Evolutionary conservation across 2,797 vertebrate species (phyloP), one percentile per base, ranked within the genome.

Genomic region (Dendrocincla tyrannina): DNA sequence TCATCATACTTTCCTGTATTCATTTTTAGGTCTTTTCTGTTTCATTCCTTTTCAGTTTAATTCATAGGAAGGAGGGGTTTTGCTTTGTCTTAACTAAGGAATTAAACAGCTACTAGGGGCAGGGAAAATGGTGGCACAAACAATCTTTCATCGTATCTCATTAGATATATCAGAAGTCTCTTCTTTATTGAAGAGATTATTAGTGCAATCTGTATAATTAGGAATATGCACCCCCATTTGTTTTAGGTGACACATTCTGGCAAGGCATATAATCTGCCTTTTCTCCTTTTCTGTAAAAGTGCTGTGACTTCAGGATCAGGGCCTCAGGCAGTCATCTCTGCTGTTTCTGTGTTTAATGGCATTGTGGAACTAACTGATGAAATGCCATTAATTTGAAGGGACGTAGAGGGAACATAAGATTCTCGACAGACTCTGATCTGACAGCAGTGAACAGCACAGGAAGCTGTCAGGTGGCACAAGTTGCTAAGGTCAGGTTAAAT

Each of bases 391-490:
- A 70, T 91, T 85, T 79, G 46, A 60, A 63, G 52, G 37, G 35
- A 15, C 37, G 64, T 39, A 32, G 56, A 69, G 58, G 64, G 49
- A 93, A 55, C 22, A 2, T 3, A 5, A 41, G 82, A 63, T 63
- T 32, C 85, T 66, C 67, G 35, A 68, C 58, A 83, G 82, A 8
- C 44, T 46, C 33, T 68, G 58, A 17, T 60, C 42, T 86, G 64
- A 60, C 82, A 76, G 74, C 63, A 64, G 79, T 64, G 62, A 83
- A 1, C 70, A 85, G 75, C 80, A 19, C 2, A 4, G 74, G 80
- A 81, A 93, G 77, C 74, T 93, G 68, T 83, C 93, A 94, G 75
- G 27, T 64, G 83, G 75, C 68, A 62, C 64, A n/a, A 33, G 33
- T 72, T 68, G 60, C 70, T 85, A 50, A 50, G 37, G 70, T 68